Conservation (phyloP, 2,888 invertebrate genomes). For the Aleiodes testaceus region DNA sequence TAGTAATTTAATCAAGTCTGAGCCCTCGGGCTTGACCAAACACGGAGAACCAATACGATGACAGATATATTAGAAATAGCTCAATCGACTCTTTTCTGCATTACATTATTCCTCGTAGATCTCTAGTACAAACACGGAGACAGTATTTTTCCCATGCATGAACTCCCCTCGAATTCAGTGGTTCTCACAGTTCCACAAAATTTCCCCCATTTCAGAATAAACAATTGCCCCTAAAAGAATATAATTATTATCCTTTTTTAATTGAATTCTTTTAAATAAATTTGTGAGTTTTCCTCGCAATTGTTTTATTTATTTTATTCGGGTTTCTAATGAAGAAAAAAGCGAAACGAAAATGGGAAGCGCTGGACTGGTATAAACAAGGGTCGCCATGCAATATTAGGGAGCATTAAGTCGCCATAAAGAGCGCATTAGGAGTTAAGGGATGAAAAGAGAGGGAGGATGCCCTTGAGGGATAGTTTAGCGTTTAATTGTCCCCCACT, state of each 20-base stretch:
- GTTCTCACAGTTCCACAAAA: slow-evolving; percentile 48
- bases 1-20: slow-evolving; percentile 67
- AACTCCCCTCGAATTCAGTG: slow-evolving; percentile 50
- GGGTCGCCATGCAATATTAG: slow-evolving; percentile 72
- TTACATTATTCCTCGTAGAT: slow-evolving; percentile 70
- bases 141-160: slow-evolving; percentile 70
- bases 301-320: background rate
- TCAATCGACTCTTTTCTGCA: slow-evolving; percentile 68
- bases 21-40: slow-evolving; percentile 60
- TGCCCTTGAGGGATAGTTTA: slow-evolving; percentile 73
- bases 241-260: too few species aligned
- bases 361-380: slow-evolving; percentile 71
- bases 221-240: background rate
- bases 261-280: too few species aligned
- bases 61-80: slow-evolving; percentile 71
- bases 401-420: slow-evolving; percentile 72
- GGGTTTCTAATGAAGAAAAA: background rate
- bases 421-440: slow-evolving; percentile 68
- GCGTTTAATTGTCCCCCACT: slow-evolving; percentile 71
- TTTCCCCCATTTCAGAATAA: slow-evolving; percentile 7
- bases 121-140: slow-evolving; percentile 71
- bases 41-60: slow-evolving; percentile 59
- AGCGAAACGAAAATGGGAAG: slow-evolving; percentile 65
- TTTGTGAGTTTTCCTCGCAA: background rate
- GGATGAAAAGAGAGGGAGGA: slow-evolving; percentile 21